Percentiles rank a stretch among this genome's conserved stretches.
Evolutionary conservation across 2,888 invertebrate genomes (phyloP).

Genomic region (Odontocolon sp.): DNA sequence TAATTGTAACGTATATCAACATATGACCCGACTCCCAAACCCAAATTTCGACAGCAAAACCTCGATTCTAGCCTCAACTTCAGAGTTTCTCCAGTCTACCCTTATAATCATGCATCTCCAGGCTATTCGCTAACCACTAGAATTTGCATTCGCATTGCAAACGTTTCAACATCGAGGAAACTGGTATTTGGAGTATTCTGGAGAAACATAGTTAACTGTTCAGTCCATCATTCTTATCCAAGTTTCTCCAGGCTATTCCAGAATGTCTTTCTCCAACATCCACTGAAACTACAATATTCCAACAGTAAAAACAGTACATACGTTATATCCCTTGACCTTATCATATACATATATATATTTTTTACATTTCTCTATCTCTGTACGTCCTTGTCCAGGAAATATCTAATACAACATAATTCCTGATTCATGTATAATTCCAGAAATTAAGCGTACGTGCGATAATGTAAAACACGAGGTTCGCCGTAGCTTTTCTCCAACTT

Average conservation of each 20-base stretch:
- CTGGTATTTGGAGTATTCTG: no score
- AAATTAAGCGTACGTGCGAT: conserved; percentile 32
- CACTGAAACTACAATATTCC: no score
- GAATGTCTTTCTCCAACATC: no score
- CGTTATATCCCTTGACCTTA: not conserved
- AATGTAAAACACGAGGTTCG: conserved; percentile 6
- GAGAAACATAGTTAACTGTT: no score
- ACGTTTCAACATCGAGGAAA: no score
- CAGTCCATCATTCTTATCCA: no score
- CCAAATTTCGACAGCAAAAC: not conserved
- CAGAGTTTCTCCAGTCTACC: no score
- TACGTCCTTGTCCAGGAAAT: not conserved
- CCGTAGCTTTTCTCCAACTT: not conserved
- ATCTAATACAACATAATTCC: not conserved
- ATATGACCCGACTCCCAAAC: no score
- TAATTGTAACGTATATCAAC: conserved; percentile 20
- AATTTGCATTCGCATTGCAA: no score
- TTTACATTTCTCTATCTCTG: not conserved
- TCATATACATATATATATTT: not conserved
- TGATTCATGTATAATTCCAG: conserved; percentile 30
- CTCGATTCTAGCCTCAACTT: not conserved
- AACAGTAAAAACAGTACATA: not conserved
- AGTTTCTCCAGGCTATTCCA: no score
- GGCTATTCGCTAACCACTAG: no score
- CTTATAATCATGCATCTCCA: no score